A percentile compares a stretch with the other conserved stretches of the same genome.
Evolutionary conservation across 2,888 invertebrate genomes (phyloP).

Genomic region (Synergus gifuensis): DNA sequence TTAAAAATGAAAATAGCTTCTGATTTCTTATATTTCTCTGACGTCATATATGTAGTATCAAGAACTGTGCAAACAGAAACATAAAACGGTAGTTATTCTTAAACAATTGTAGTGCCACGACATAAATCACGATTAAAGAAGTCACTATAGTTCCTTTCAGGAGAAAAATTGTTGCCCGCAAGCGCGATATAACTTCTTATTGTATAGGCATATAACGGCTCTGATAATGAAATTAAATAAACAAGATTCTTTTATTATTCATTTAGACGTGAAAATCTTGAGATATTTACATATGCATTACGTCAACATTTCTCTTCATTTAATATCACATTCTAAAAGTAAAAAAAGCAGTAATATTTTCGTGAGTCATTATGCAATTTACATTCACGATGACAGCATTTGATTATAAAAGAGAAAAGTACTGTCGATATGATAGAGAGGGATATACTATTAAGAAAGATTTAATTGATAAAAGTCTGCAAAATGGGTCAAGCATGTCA

Average conservation of each 20-base stretch:
- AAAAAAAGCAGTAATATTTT: neutral
- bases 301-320: no score
- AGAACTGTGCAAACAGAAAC: constrained; percentile 22
- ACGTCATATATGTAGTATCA: neutral
- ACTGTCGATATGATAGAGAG: neutral
- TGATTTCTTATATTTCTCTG: neutral
- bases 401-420: neutral
- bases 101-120: constrained; percentile 24
- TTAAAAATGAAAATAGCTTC: neutral
- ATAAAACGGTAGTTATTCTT: constrained; percentile 36
- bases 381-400: neutral
- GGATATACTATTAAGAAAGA: neutral
- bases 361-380: neutral
- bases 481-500: constrained; percentile 12
- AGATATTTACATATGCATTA: neutral
- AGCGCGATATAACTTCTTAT: constrained; percentile 16
- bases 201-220: constrained; percentile 26
- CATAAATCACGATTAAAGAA: constrained; percentile 33
- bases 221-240: constrained; percentile 34
- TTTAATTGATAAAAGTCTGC: constrained; percentile 8
- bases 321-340: neutral
- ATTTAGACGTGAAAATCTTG: neutral
- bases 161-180: constrained; percentile 18
- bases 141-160: constrained; percentile 6
- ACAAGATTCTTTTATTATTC: neutral